Conservation (phyloP, 2,113 vertebrate species). For the Aix galericulata region DNA sequence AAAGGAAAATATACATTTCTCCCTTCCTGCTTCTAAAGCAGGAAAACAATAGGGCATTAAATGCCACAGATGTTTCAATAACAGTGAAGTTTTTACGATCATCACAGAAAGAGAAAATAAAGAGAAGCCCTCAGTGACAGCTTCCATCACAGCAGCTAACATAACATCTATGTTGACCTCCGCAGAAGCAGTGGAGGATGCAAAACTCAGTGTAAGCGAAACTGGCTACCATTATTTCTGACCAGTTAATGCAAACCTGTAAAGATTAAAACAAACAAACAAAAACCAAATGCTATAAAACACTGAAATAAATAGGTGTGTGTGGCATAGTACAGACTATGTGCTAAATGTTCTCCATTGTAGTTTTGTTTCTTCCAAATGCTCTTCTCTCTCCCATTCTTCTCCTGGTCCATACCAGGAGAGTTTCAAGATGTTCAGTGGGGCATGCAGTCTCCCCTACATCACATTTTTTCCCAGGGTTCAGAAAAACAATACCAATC, state of each 20-base stretch:
- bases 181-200: neutral
- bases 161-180: neutral
- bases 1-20: conserved; percentile 7
- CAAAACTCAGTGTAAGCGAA: neutral
- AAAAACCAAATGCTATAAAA: neutral
- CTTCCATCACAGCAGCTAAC: neutral
- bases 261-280: neutral
- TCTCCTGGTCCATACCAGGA: neutral
- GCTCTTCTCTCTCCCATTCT: neutral
- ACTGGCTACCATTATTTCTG: neutral
- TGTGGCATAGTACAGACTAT: neutral
- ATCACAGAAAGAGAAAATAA: neutral
- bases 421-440: neutral
- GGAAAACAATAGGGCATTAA: conserved; percentile 14
- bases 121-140: neutral
- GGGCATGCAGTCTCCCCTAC: neutral
- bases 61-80: neutral
- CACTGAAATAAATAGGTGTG: neutral
- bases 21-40: neutral
- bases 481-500: neutral
- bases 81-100: neutral
- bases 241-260: neutral
- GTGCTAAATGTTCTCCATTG: rapidly evolving
- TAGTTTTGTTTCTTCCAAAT: neutral
- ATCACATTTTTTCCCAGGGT: neutral